Conservation (phyloP, 1,140 invertebrate species). For the Phocides pigmalion region DNA sequence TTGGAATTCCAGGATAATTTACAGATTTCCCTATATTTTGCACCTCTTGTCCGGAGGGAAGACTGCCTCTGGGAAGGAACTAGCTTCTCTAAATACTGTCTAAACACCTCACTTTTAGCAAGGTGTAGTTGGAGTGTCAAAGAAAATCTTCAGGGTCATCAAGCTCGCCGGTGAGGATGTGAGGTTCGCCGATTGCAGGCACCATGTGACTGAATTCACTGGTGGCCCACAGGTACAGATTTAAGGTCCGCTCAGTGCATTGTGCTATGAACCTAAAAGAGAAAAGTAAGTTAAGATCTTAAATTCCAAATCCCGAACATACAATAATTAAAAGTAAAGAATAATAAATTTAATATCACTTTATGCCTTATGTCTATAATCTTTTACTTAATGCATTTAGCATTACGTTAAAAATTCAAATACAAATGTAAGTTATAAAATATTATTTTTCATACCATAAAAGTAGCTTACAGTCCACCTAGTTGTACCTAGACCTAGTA, state of each 20-base stretch:
- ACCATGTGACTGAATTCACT: slow-evolving; percentile 85
- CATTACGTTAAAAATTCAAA: too few relatives aligned
- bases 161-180: slow-evolving; percentile 68
- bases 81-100: not conserved
- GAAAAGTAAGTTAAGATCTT: slow-evolving; percentile 30
- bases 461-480: too few relatives aligned
- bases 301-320: not conserved
- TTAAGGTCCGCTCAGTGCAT: slow-evolving; percentile 96
- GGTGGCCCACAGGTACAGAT: slow-evolving; percentile 95
- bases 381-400: not conserved
- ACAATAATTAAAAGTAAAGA: too few relatives aligned
- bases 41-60: too few relatives aligned
- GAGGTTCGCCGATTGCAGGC: slow-evolving; percentile 82
- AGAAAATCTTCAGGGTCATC: slow-evolving; percentile 60
- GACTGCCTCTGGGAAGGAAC: too few relatives aligned
- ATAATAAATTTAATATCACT: too few relatives aligned
- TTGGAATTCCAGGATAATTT: too few relatives aligned
- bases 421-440: too few relatives aligned
- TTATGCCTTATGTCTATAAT: too few relatives aligned
- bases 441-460: too few relatives aligned
- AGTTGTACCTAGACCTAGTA: too few relatives aligned
- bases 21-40: too few relatives aligned
- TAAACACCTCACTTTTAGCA: not conserved
- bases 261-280: slow-evolving; percentile 92
- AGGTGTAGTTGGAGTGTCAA: slow-evolving; percentile 40